Evolutionary conservation across 2,888 invertebrate species (phyloP).

Genomic region (Aethes cnicana): DNA sequence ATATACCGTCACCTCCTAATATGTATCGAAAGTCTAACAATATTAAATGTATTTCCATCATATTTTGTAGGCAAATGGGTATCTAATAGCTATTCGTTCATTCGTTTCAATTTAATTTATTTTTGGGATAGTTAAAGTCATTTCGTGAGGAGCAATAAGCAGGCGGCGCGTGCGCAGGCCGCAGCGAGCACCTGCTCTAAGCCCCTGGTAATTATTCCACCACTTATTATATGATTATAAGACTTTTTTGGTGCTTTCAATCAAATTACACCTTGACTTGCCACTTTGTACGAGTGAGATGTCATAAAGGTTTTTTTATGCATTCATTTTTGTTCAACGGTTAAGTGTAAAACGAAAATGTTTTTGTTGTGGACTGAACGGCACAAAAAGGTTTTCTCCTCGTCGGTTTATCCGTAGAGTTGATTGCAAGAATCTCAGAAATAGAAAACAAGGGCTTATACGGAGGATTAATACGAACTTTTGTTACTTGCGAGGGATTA

Average conservation of each 20-base stretch:
- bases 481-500: constrained; percentile 39
- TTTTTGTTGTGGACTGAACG: constrained; percentile 11
- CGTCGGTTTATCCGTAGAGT: constrained; percentile 14
- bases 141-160: constrained; percentile 46
- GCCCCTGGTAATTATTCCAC: constrained; percentile 79
- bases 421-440: constrained; percentile 31
- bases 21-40: neutral
- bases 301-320: constrained; percentile 76
- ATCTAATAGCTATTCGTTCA: neutral
- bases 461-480: constrained; percentile 35
- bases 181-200: constrained; percentile 68
- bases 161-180: constrained; percentile 58
- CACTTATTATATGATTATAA: constrained; percentile 81
- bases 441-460: constrained; percentile 26
- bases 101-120: constrained; percentile 16
- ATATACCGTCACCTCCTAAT: neutral
- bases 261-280: constrained; percentile 80
- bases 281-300: constrained; percentile 77
- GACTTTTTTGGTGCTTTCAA: constrained; percentile 82
- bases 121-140: constrained; percentile 7
- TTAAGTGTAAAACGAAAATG: constrained; percentile 64
- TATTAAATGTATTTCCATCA: too few species aligned
- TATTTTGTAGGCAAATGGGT: neutral
- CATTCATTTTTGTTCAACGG: constrained; percentile 49
- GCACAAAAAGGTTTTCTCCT: constrained; percentile 13